A percentile compares a stretch with the other conserved stretches of the same genome.
phyloP scores from a whole-genome alignment of 1,140 invertebrate genomes.

The Pectinophora gossypiella region DNA sequence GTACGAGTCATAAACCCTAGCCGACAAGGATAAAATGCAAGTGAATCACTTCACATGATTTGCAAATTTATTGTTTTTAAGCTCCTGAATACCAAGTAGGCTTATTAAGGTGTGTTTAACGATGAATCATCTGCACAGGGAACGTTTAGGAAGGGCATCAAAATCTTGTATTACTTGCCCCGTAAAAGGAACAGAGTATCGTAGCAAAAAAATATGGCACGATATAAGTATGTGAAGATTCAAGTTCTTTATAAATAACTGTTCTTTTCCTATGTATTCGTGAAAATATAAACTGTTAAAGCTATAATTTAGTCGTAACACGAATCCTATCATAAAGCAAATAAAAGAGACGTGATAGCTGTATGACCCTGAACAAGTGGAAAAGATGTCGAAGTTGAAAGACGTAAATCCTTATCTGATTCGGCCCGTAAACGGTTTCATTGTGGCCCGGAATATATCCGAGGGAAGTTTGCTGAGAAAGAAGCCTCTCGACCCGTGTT shows the following conservation, averaged over 20 bases:
- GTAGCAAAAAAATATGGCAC: too few relatives aligned
- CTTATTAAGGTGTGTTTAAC: slow-evolving; percentile 7
- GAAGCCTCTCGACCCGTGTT: slow-evolving; percentile 26
- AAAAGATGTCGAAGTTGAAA: slow-evolving; percentile 5
- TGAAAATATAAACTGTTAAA: too few relatives aligned
- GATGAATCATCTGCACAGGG: background rate
- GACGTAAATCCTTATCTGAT: slow-evolving; percentile 3
- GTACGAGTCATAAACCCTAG: slow-evolving; percentile 4
- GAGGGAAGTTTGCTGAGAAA: slow-evolving; percentile 15
- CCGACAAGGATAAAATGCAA: slow-evolving; percentile 27
- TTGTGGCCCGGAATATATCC: background rate
- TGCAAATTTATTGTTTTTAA: slow-evolving; percentile 43
- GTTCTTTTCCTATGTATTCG: too few relatives aligned
- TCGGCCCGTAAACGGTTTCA: slow-evolving; percentile 2
- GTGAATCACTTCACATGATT: slow-evolving; percentile 57
- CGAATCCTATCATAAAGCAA: background rate
- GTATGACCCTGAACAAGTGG: background rate
- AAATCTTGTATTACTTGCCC: too few relatives aligned
- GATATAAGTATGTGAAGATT: too few relatives aligned
- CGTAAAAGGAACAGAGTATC: too few relatives aligned
- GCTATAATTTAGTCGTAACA: background rate
- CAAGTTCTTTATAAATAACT: too few relatives aligned
- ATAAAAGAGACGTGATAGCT: background rate
- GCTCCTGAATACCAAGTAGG: slow-evolving; percentile 49
- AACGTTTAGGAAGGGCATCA: too few relatives aligned